Evolutionary conservation across 2,797 vertebrate species (phyloP), one percentile per base, ranked within the genome.

Genomic region (Lerista edwardsae): DNA sequence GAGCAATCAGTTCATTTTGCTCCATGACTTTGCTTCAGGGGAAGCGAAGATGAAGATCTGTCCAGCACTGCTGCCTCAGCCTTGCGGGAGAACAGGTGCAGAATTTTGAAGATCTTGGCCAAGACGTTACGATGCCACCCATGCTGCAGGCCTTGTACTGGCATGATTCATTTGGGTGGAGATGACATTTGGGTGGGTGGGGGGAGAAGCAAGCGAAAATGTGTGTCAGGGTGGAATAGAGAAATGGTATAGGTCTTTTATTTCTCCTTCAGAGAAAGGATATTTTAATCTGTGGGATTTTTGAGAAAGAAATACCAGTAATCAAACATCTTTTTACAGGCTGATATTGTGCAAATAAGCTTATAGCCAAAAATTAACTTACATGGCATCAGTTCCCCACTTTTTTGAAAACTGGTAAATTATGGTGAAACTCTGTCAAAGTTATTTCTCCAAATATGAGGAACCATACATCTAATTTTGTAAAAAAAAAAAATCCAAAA

Each of bases 71-170:
- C 65, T 84, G 72, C 67, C 44, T 76, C 61, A 71, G 78, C 65
- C 82, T 84, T 76, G 44, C 84, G 72, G 77, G 41, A 71, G 65
- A 84, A 76, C 77, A 84, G 82, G 76, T 75, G 71, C 72, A 87
- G 62, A 75, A 29, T 12, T 75, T 39, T 76, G 79, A 29, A 34
- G 23, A 19, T 44, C 31, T 80, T 65, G 44, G 64, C 72, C 71
- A 76, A 87, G 65, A 76, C 57, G 29, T 61, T 79, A 74, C n/a
- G 27, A 44, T 83, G 81, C 71, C 57, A 80, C 72, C 57, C 72
- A 29, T 71, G 86, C 78, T 80, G 73, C 57, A 80, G 82, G 86
- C 82, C 29, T 80, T 75, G 64, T 80, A 62, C 62, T 29, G 4
- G 15, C 34, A 36, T 76, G 73, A 81, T 81, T 81, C 64, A 81